Conservation (phyloP, 2,113 vertebrate species). For the Spheniscus mendiculus region DNA sequence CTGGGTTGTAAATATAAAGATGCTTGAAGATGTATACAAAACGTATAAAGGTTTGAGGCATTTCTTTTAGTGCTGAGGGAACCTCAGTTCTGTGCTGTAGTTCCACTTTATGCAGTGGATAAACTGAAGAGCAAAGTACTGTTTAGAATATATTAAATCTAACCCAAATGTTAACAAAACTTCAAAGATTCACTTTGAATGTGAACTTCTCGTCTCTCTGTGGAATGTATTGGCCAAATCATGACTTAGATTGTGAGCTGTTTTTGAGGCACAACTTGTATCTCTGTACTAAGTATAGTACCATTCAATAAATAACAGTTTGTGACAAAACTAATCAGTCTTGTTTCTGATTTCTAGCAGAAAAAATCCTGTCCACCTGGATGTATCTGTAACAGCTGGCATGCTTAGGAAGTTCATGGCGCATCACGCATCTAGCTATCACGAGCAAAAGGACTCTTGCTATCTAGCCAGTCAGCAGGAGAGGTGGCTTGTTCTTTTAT, state of each 20-base stretch:
- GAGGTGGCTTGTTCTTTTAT: slow-evolving; percentile 43
- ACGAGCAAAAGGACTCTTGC: neutral
- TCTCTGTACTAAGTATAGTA: neutral
- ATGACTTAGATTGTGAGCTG: neutral
- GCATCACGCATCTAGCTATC: neutral
- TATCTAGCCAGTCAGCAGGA: neutral
- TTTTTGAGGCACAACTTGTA: neutral
- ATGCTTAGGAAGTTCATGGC: neutral
- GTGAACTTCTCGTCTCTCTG: neutral
- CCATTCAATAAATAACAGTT: slow-evolving; percentile 38
- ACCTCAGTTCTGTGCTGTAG: neutral
- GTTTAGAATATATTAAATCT: neutral
- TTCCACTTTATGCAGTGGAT: neutral
- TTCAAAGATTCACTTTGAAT: neutral
- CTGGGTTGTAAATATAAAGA: neutral
- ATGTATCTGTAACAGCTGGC: neutral
- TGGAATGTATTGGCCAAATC: neutral
- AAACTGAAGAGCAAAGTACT: neutral
- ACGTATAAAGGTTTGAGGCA: neutral
- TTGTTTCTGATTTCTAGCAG: slow-evolving; percentile 51
- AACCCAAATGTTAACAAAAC: neutral
- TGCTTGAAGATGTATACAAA: fast-evolving
- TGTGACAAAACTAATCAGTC: neutral
- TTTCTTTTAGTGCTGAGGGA: neutral
- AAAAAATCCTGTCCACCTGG: neutral